Percentiles rank a stretch among this genome's conserved stretches.
These are phyloP conservation scores for Allolobophora icterica DNA, from an alignment of 2,888 invertebrate species.

Conservation along the genomic window DNA sequence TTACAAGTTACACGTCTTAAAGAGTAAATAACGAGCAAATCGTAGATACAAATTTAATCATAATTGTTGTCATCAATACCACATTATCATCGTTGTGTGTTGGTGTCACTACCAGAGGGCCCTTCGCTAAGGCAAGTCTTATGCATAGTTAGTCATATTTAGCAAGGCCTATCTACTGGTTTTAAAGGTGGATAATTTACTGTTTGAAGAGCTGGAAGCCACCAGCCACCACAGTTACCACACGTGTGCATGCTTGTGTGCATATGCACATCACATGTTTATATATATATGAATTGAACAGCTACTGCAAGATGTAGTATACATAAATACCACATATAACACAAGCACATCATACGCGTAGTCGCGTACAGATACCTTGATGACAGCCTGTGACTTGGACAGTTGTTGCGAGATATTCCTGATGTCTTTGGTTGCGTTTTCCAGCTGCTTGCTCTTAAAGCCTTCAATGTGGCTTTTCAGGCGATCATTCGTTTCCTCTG, in stretches of 20 bases:
- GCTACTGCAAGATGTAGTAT: not conserved
- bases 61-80: too few species aligned
- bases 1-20: not conserved
- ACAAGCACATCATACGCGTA: not conserved
- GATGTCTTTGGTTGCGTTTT: not conserved
- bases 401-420: not conserved
- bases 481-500: slow-evolving; percentile 22
- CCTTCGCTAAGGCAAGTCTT: too few species aligned
- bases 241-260: too few species aligned
- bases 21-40: not conserved
- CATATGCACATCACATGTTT: too few species aligned
- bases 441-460: not conserved
- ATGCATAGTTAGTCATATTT: too few species aligned
- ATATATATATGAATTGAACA: not conserved
- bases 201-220: too few species aligned
- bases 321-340: not conserved
- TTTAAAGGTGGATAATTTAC: too few species aligned
- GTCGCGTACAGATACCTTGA: not conserved
- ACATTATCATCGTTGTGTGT: too few species aligned
- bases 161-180: too few species aligned
- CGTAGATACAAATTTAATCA: too few species aligned
- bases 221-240: too few species aligned
- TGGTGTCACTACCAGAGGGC: too few species aligned
- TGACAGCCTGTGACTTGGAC: slow-evolving; percentile 14
- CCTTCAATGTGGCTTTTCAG: slow-evolving; percentile 12